Conservation (phyloP, 2,797 vertebrate genomes). For the Tragelaphus oryx region DNA sequence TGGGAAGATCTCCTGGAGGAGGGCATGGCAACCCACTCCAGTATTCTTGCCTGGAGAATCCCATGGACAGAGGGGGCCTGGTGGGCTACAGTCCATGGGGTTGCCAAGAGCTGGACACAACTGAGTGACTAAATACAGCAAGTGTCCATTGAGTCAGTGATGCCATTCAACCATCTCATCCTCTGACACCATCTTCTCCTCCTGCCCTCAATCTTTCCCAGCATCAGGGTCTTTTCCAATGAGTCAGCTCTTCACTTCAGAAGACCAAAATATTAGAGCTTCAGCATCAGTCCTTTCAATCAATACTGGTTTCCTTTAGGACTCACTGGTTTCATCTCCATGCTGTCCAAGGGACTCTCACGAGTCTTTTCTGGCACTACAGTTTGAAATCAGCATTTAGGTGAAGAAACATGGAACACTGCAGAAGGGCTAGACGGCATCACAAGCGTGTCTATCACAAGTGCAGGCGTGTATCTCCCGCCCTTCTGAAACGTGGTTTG, state of each 20-base stretch:
- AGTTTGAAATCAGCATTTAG: background rate
- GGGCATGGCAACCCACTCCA: background rate
- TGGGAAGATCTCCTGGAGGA: background rate
- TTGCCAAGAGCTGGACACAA: fast-evolving
- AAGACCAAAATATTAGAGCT: background rate
- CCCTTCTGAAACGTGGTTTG: constrained; percentile 7
- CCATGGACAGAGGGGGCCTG: background rate
- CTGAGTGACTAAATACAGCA: background rate
- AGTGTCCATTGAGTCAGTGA: background rate
- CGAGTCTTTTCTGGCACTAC: background rate
- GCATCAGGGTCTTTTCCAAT: background rate
- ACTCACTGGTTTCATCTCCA: background rate
- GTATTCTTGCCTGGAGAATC: background rate
- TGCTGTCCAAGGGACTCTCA: background rate
- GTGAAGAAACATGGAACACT: background rate
- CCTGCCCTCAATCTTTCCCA: background rate
- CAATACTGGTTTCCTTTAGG: background rate
- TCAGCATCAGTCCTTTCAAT: background rate
- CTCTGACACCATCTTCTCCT: background rate
- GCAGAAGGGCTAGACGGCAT: constrained; percentile 47
- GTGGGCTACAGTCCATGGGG: background rate
- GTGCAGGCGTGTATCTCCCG: background rate
- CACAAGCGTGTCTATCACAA: constrained; percentile 29
- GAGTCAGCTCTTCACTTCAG: background rate
- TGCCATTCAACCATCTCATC: background rate